Evolutionary conservation across 2,888 invertebrate species (phyloP).

Genomic region (Melieria omissa): DNA sequence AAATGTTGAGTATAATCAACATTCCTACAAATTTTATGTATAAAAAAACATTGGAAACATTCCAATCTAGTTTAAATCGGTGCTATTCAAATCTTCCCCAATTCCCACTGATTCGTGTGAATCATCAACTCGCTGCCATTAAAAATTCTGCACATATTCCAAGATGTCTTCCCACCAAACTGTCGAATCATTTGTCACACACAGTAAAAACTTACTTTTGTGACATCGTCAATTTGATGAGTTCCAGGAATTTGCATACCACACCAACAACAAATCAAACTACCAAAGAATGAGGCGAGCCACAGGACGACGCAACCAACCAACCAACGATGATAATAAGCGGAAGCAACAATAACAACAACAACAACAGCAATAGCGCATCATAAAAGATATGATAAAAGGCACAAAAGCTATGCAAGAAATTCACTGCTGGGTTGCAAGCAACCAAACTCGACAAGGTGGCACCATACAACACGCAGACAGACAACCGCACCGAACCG

Average conservation of each 20-base stretch:
- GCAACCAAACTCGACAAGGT: not conserved
- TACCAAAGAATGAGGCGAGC: slow-evolving; percentile 13
- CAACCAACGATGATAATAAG: slow-evolving; percentile 5
- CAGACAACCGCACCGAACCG: too few relatives aligned
- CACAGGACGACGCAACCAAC: slow-evolving; percentile 18
- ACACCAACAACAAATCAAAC: slow-evolving; percentile 5
- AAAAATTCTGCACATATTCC: too few relatives aligned
- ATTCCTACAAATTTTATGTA: too few relatives aligned
- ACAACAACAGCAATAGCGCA: slow-evolving; percentile 21
- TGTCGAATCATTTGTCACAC: slow-evolving; percentile 36
- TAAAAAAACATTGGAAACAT: too few relatives aligned
- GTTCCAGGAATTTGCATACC: slow-evolving; percentile 31
- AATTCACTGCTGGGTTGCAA: not conserved
- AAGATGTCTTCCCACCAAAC: not conserved
- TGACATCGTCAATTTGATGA: slow-evolving; percentile 39
- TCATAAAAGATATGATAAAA: slow-evolving; percentile 14
- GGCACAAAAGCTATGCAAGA: slow-evolving; percentile 3
- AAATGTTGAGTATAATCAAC: too few relatives aligned
- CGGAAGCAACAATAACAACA: slow-evolving; percentile 1
- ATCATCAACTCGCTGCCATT: too few relatives aligned
- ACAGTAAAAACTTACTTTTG: slow-evolving; percentile 13
- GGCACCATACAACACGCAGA: too few relatives aligned
- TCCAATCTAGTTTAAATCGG: too few relatives aligned
- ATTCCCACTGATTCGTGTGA: too few relatives aligned
- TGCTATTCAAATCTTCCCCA: too few relatives aligned